Conservation (phyloP, 1,140 invertebrate genomes). For the Drosophila kurseongensis region DNA sequence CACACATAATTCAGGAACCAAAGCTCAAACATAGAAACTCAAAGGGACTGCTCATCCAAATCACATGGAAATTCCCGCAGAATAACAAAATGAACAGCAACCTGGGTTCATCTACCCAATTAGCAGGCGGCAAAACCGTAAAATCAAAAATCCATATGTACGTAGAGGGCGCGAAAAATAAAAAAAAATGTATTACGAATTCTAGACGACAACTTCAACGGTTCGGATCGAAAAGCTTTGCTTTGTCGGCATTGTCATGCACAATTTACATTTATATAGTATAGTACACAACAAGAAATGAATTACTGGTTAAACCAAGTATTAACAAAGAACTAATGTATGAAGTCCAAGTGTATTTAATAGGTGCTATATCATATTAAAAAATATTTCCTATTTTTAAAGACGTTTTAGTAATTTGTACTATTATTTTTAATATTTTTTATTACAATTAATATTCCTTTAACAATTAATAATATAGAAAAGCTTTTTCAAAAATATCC, state of each 20-base stretch:
- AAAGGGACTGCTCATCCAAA: neutral
- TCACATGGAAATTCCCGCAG: constrained; percentile 4
- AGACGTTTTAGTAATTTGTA: too few relatives aligned
- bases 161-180: constrained; percentile 50
- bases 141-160: constrained; percentile 29
- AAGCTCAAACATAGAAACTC: neutral
- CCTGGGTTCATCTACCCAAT: constrained; percentile 39
- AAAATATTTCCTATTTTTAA: too few relatives aligned
- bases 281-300: constrained; percentile 8
- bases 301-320: neutral
- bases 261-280: constrained; percentile 47
- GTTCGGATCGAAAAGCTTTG: constrained; percentile 21
- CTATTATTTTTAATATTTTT: too few relatives aligned
- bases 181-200: constrained; percentile 64
- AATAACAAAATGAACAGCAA: constrained; percentile 2
- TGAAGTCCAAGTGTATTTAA: too few relatives aligned
- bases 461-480: neutral
- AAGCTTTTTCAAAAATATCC: neutral
- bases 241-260: constrained; percentile 51
- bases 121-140: constrained; percentile 14
- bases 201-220: constrained; percentile 62
- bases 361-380: too few relatives aligned
- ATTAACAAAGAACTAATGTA: too few relatives aligned
- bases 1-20: neutral
- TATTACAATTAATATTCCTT: too few relatives aligned